phyloP scores from a whole-genome alignment of 2,797 vertebrate species.

The Trachurus trachurus region DNA sequence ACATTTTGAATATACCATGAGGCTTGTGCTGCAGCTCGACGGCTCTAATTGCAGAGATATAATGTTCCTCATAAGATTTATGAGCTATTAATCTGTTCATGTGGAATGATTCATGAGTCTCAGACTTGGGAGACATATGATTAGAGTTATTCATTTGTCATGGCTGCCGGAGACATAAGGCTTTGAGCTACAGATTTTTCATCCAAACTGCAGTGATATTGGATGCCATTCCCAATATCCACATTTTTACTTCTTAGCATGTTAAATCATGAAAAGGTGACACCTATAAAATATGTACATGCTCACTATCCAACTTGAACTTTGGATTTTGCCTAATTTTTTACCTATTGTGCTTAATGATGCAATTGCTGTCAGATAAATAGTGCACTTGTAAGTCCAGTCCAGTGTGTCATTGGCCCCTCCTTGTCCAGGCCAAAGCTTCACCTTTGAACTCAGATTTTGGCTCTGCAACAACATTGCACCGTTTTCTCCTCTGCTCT shows the following conservation, averaged over 20 bases:
- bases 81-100: constrained; percentile 83
- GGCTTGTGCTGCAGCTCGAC: constrained; percentile 67
- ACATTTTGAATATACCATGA: constrained; percentile 86
- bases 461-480: constrained; percentile 2
- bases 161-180: constrained; percentile 65
- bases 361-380: constrained; percentile 15
- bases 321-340: constrained; percentile 1
- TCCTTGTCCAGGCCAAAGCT: background rate
- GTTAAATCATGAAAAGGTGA: constrained; percentile 27
- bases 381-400: constrained; percentile 3
- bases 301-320: constrained; percentile 19
- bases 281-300: constrained; percentile 21
- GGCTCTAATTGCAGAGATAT: constrained; percentile 81
- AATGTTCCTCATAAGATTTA: constrained; percentile 82
- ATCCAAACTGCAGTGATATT: constrained; percentile 56
- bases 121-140: constrained; percentile 80
- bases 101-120: constrained; percentile 80
- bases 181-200: constrained; percentile 71
- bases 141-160: constrained; percentile 82
- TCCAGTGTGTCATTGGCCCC: constrained; percentile 11
- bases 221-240: constrained; percentile 27
- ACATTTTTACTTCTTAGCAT: constrained; percentile 26
- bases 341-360: constrained; percentile 15
- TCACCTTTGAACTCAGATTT: background rate
- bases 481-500: background rate